A percentile compares a stretch with the other conserved stretches of the same genome.
Evolutionary conservation across 2,113 vertebrate species (phyloP).

Genomic region (Glareola pratincola): DNA sequence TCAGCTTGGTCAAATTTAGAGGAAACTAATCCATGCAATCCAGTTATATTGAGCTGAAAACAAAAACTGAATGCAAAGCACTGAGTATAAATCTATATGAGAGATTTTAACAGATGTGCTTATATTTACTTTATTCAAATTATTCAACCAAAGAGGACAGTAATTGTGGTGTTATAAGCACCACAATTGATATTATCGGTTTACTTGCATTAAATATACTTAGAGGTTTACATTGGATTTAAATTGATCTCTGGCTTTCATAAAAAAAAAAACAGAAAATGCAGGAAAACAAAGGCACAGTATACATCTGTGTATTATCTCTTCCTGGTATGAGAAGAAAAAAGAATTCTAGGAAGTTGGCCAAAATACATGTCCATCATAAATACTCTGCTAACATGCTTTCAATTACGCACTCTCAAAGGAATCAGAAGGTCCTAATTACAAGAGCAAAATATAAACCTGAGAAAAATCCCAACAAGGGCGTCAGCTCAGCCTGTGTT

Average conservation of each 20-base stretch:
- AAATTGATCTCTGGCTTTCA: background rate
- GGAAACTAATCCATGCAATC: slow-evolving; percentile 31
- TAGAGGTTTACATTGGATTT: background rate
- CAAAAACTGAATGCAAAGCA: background rate
- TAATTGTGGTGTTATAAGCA: background rate
- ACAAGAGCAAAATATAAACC: background rate
- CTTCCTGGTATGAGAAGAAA: background rate
- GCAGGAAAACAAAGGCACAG: background rate
- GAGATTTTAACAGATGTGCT: background rate
- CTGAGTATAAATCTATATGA: background rate
- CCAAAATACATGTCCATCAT: background rate
- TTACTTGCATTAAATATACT: background rate
- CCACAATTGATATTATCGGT: background rate
- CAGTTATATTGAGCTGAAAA: background rate
- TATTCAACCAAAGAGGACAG: background rate
- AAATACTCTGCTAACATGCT: background rate
- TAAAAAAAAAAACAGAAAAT: background rate
- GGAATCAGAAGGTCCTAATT: slow-evolving; percentile 25
- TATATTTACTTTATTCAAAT: background rate
- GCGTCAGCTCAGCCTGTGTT: background rate
- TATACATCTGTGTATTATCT: background rate
- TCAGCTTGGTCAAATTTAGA: background rate
- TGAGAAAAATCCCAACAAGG: slow-evolving; percentile 11
- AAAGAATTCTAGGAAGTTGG: background rate
- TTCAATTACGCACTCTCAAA: background rate